These are phyloP conservation scores for Aphaenogaster floridana DNA, from an alignment of 1,140 invertebrate species.

Conservation along the genomic window DNA sequence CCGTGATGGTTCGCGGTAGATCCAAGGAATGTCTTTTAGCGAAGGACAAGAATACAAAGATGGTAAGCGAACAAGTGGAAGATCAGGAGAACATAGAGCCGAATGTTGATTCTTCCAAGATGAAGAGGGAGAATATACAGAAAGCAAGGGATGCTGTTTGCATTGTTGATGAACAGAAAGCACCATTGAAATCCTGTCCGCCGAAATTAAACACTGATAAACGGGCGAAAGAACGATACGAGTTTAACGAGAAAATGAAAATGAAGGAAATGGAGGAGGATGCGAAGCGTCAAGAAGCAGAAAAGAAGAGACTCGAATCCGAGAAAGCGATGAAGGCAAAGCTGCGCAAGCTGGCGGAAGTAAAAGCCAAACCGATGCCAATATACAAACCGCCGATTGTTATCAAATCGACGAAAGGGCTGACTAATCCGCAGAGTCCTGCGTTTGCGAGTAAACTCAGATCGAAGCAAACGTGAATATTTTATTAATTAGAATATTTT, in stretches of 20 bases:
- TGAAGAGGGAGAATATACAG: background rate
- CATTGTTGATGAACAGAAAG: constrained; percentile 23
- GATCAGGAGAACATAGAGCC: constrained; percentile 67
- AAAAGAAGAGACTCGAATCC: constrained; percentile 71
- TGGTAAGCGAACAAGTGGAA: background rate
- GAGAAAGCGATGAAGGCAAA: constrained; percentile 77
- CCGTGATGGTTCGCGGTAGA: constrained; percentile 74
- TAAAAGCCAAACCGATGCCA: constrained; percentile 83
- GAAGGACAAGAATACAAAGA: background rate
- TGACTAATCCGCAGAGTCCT: constrained; percentile 82
- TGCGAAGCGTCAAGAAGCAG: constrained; percentile 69
- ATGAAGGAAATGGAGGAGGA: constrained; percentile 77
- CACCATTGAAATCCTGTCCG: constrained; percentile 39
- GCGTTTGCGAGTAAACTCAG: constrained; percentile 72
- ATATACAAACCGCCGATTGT: constrained; percentile 77
- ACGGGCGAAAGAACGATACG: constrained; percentile 79
- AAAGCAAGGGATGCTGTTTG: background rate
- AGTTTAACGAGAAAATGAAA: constrained; percentile 83
- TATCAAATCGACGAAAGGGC: constrained; percentile 78
- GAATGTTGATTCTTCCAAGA: background rate
- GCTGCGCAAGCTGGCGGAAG: constrained; percentile 79
- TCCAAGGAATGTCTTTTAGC: constrained; percentile 41
- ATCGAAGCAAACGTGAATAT: constrained; percentile 35
- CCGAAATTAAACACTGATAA: constrained; percentile 83
- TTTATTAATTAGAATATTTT: background rate